Evolutionary conservation across 2,888 invertebrate genomes (phyloP).

Genomic region (Hydropsyche betteni): DNA sequence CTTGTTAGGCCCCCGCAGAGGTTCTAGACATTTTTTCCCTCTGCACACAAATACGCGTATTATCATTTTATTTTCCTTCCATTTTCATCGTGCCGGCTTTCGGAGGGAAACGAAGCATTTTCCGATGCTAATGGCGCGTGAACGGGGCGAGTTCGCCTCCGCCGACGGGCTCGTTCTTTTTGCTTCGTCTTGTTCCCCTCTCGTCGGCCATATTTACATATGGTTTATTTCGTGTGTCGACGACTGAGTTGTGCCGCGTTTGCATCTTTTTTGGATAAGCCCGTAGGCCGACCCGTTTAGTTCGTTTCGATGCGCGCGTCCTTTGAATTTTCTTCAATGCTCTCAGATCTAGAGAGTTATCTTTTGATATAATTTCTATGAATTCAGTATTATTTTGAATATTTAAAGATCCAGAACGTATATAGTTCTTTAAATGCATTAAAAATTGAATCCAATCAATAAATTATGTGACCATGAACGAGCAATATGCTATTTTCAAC

Average conservation of each 20-base stretch:
- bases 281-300: too few relatives aligned
- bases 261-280: too few relatives aligned
- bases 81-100: constrained; percentile 16
- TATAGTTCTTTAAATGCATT: too few relatives aligned
- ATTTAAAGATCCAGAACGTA: too few relatives aligned
- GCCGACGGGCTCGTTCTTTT: background rate
- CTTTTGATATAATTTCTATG: background rate
- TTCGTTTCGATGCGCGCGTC: too few relatives aligned
- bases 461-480: too few relatives aligned
- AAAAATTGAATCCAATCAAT: too few relatives aligned
- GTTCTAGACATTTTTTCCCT: constrained; percentile 16
- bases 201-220: constrained; percentile 29
- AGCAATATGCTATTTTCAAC: too few relatives aligned
- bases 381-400: too few relatives aligned
- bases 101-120: constrained; percentile 35
- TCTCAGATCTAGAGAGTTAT: background rate
- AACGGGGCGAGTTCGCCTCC: constrained; percentile 21
- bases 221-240: constrained; percentile 32
- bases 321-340: too few relatives aligned
- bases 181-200: background rate
- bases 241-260: constrained; percentile 16
- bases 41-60: constrained; percentile 48
- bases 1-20: background rate
- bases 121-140: constrained; percentile 44
- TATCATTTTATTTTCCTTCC: constrained; percentile 5